phyloP scores from a whole-genome alignment of 1,140 invertebrate genomes.

The Homarus americanus region DNA sequence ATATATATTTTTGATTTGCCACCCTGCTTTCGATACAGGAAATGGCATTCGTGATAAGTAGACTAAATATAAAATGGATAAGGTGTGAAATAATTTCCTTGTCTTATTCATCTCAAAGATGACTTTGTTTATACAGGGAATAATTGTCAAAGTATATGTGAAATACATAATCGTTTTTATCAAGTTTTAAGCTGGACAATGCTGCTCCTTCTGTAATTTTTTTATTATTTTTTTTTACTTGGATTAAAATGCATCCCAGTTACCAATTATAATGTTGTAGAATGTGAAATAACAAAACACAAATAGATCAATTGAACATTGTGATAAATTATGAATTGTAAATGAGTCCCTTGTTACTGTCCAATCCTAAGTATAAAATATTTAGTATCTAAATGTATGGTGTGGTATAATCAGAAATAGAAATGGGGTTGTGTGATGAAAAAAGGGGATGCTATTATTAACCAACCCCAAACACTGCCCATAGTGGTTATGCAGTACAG shows the following conservation, averaged over 20 bases:
- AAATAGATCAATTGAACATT: too few relatives aligned
- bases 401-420: background rate
- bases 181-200: background rate
- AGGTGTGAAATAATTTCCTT: background rate
- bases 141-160: background rate
- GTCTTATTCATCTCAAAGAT: background rate
- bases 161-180: background rate
- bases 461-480: background rate
- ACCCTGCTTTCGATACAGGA: background rate
- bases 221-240: background rate
- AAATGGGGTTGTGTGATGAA: background rate
- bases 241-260: background rate
- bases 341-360: background rate
- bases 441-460: background rate
- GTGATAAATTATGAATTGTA: too few relatives aligned
- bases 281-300: background rate
- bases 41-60: background rate
- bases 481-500: too few relatives aligned
- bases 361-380: background rate
- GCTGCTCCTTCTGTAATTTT: too few relatives aligned
- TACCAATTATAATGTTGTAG: background rate
- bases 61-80: background rate
- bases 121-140: background rate
- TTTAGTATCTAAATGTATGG: background rate
- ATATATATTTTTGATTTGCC: background rate